These are phyloP conservation scores for Tinea semifulvella DNA, from an alignment of 2,888 invertebrate species.

Conservation along the genomic window DNA sequence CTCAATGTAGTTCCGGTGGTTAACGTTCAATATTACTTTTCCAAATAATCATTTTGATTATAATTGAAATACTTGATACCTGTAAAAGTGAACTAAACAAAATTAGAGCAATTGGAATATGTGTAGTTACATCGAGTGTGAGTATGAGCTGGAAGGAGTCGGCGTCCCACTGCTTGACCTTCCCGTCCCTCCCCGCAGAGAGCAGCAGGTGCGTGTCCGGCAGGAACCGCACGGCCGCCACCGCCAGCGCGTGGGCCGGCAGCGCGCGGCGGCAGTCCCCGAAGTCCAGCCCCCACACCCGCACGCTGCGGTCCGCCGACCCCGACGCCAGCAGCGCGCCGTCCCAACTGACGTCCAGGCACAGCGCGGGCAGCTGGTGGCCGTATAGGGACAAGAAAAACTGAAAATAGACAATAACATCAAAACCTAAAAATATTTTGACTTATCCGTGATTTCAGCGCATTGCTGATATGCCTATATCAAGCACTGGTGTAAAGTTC, in stretches of 20 bases:
- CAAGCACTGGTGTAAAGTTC: no score
- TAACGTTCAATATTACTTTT: no score
- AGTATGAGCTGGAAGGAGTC: conserved; percentile 91
- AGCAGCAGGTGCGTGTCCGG: conserved; percentile 94
- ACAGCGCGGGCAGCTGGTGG: conserved; percentile 93
- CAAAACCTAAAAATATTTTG: no score
- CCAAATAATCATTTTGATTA: no score
- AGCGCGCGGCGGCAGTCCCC: conserved; percentile 97
- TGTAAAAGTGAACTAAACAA: no score
- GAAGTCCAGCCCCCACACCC: conserved; percentile 98
- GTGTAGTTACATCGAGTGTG: conserved; percentile 76
- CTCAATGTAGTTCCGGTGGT: no score
- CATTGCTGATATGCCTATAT: no score
- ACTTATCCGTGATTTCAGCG: no score
- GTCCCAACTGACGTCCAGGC: conserved; percentile 93
- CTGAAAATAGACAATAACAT: conserved; percentile 47
- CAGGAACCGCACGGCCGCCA: conserved; percentile 89
- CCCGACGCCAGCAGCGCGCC: conserved; percentile 90
- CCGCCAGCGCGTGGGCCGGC: conserved; percentile 96
- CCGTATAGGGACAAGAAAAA: conserved; percentile 95
- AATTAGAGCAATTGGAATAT: no score
- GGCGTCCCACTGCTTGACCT: conserved; percentile 97
- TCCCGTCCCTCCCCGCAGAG: conserved; percentile 92
- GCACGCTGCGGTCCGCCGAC: conserved; percentile 94
- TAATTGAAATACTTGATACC: no score